Evolutionary conservation across 2,797 vertebrate species (phyloP).

Genomic region (Notoglanidium macrostoma): DNA sequence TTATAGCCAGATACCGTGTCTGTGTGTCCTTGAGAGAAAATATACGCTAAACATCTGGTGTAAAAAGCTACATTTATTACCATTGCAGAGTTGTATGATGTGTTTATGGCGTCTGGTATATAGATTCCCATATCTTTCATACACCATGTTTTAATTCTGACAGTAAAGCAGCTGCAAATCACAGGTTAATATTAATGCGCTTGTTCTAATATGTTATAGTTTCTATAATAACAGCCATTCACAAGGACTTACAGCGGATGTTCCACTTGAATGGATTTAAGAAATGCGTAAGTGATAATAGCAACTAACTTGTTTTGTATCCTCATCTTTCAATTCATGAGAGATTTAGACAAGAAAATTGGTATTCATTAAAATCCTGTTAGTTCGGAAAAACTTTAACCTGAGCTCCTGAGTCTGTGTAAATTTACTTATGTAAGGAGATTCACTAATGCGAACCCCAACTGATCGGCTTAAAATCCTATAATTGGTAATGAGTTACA

Average conservation of each 20-base stretch:
- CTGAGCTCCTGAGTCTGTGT: background rate
- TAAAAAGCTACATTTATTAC: background rate
- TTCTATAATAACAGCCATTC: background rate
- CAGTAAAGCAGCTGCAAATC: background rate
- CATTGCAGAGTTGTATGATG: background rate
- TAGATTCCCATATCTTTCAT: background rate
- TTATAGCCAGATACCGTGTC: background rate
- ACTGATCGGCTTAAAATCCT: background rate
- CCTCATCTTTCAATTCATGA: background rate
- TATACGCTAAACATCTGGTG: constrained; percentile 3
- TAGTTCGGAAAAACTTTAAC: background rate
- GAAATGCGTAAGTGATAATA: background rate
- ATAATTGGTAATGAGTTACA: background rate
- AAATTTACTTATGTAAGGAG: background rate
- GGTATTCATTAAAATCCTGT: background rate
- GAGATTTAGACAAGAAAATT: background rate
- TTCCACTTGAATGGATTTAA: background rate
- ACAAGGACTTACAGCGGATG: background rate
- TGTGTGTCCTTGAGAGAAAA: background rate
- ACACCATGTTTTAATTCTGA: background rate
- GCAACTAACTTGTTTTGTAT: background rate
- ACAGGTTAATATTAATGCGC: background rate
- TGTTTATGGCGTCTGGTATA: background rate
- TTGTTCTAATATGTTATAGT: background rate
- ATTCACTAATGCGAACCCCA: background rate